These are phyloP conservation scores for Phrixothrix hirtus DNA, from an alignment of 2,888 invertebrate genomes.

Conservation along the genomic window DNA sequence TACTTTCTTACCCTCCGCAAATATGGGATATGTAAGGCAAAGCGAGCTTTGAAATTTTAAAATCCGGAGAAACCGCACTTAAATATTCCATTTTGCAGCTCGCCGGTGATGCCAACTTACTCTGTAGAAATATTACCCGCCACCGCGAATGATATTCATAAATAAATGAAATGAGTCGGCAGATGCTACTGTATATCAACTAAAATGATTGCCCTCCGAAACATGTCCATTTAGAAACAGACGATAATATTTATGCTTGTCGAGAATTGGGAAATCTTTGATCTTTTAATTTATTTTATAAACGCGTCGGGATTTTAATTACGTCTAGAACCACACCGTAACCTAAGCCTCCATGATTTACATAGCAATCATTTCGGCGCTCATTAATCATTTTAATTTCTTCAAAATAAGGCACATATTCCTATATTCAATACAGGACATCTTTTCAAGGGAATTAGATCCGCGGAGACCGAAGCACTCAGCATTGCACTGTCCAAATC, in stretches of 20 bases:
- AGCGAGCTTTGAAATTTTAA: constrained; percentile 33
- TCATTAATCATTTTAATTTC: no score
- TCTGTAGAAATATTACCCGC: constrained; percentile 31
- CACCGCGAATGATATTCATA: constrained; percentile 35
- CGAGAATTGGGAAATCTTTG: constrained; percentile 33
- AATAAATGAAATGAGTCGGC: constrained; percentile 35
- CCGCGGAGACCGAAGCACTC: constrained; percentile 48
- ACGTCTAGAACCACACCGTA: constrained; percentile 15
- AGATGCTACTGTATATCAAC: constrained; percentile 33
- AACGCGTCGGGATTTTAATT: constrained; percentile 31
- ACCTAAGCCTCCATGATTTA: neutral
- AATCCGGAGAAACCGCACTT: constrained; percentile 32
- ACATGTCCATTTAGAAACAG: constrained; percentile 32
- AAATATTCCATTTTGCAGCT: constrained; percentile 35
- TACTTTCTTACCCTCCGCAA: constrained; percentile 35
- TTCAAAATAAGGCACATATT: no score
- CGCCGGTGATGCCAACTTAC: constrained; percentile 29
- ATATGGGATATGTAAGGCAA: constrained; percentile 35
- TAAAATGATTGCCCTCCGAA: constrained; percentile 33
- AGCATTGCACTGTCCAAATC: constrained; percentile 54
- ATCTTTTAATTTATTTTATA: constrained; percentile 34
- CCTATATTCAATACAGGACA: no score
- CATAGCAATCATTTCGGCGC: neutral
- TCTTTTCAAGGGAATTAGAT: constrained; percentile 40
- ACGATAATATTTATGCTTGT: constrained; percentile 34